Evolutionary conservation across 2,113 vertebrate species (phyloP).

Genomic region (Stegastes partitus): DNA sequence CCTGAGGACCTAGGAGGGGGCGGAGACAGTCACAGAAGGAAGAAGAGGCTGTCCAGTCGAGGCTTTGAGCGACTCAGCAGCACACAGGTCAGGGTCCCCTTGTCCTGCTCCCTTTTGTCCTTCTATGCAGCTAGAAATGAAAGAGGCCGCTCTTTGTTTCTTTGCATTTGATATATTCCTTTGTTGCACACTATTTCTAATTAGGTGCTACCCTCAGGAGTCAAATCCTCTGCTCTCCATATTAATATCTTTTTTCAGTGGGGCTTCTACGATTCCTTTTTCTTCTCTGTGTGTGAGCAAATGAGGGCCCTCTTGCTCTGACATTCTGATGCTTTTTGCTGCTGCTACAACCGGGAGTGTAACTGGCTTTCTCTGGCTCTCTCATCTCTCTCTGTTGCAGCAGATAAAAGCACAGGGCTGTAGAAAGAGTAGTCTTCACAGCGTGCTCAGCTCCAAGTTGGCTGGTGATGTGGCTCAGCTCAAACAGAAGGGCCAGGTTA

Average conservation of each 20-base stretch:
- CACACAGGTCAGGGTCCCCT: constrained; percentile 76
- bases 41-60: constrained; percentile 87
- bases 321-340: constrained; percentile 55
- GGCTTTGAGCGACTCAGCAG: constrained; percentile 81
- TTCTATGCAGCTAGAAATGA: constrained; percentile 46
- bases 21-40: constrained; percentile 87
- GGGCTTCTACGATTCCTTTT: constrained; percentile 46
- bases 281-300: constrained; percentile 54
- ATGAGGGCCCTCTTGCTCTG: constrained; percentile 53
- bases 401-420: constrained; percentile 87
- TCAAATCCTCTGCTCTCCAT: constrained; percentile 63
- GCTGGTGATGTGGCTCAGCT: constrained; percentile 85
- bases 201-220: constrained; percentile 65
- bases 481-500: constrained; percentile 89
- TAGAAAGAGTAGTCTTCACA: constrained; percentile 82
- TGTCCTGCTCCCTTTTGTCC: constrained; percentile 57
- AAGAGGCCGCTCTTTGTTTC: constrained; percentile 63
- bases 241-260: constrained; percentile 67
- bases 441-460: constrained; percentile 81
- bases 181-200: constrained; percentile 72
- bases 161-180: constrained; percentile 63
- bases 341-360: constrained; percentile 59
- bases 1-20: constrained; percentile 87
- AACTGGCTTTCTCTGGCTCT: constrained; percentile 61
- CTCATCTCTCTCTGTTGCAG: constrained; percentile 64